Base-by-base conservation (phyloP, 1,140 invertebrate genomes). In the Drosophila busckii region DNA sequence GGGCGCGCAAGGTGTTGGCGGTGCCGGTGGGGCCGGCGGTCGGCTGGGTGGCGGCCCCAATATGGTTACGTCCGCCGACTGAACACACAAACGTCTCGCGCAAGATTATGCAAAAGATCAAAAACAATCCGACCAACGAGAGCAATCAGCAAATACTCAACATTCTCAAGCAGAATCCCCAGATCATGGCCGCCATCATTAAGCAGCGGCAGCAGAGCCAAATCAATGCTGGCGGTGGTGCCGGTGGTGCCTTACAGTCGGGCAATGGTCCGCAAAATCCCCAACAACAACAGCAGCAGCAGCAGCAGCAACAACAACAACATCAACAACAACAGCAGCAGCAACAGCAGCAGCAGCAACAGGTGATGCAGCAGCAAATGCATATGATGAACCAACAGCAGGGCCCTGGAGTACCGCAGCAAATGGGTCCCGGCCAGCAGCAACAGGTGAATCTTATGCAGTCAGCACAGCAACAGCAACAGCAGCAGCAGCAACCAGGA, bases 131-230 rank as follows among this genome's bases (percentile, higher is more conserved):
- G 49, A 83, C 73, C 23, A 94, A 94, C 34, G 96, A 98, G 70
- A 96, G 97, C 83, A 97, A 98, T 78, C 93, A 95, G 78, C 95
- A 97, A 89, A 95, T 98, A 38, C 89, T 98, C 16, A 92, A 93
- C 67, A 97, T 99, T 71, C 91, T 99, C 31, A 98, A 97, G 88
- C 94, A 93, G 32, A 97, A 98, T 90, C 97, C 97, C 31, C 95
- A 95, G 53, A 90, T 99, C 6, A 98, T 98, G 96, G 97, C 97
- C 44, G 96, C 96, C 35, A 97, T 98, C 84, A 96, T 99, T 42
- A 97, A 97, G 88, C 95, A 97, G 88, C 90, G 95, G 86, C 93
- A 95, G 89, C 85, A 88, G 40, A 87, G 86, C 52, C 83, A 88
- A 68, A 65, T 84, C 3, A 83, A 88, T 84, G 73, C 71, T 12